Conservation (phyloP, 1,140 invertebrate species). For the Lucilia sericata region DNA sequence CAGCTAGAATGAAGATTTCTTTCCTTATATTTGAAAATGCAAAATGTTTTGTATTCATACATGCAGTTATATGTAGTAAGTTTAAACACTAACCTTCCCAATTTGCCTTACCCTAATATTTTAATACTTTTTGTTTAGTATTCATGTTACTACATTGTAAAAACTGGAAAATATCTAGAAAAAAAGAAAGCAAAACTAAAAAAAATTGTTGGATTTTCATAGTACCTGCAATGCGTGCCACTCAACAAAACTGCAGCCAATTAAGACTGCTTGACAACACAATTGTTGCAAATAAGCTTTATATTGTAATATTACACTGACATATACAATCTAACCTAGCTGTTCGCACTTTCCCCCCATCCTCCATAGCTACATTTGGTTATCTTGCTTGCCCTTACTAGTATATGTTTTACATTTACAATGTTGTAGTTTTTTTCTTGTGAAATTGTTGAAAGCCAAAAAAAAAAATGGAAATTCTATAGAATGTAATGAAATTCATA, state of each 20-base stretch:
- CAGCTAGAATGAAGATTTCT: no score
- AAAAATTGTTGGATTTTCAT: background rate
- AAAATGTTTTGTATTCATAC: no score
- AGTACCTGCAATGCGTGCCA: constrained; percentile 28
- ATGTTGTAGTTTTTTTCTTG: background rate
- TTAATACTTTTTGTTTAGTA: background rate
- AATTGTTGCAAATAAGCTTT: constrained; percentile 29
- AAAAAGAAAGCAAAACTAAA: background rate
- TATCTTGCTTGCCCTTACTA: background rate
- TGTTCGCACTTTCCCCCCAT: background rate
- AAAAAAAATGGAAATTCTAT: background rate
- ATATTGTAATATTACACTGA: background rate
- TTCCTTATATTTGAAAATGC: no score
- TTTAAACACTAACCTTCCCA: no score
- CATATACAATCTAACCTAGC: background rate
- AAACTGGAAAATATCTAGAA: background rate
- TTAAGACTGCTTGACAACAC: constrained; percentile 28
- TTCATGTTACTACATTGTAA: background rate
- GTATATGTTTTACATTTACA: background rate
- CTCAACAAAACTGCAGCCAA: constrained; percentile 28
- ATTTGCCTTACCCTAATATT: no score
- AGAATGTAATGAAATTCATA: constrained; percentile 7
- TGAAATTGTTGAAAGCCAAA: no score
- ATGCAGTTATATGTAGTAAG: no score
- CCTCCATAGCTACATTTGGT: no score